Conservation (phyloP, 2,797 vertebrate genomes). For the Podargus strigoides region DNA sequence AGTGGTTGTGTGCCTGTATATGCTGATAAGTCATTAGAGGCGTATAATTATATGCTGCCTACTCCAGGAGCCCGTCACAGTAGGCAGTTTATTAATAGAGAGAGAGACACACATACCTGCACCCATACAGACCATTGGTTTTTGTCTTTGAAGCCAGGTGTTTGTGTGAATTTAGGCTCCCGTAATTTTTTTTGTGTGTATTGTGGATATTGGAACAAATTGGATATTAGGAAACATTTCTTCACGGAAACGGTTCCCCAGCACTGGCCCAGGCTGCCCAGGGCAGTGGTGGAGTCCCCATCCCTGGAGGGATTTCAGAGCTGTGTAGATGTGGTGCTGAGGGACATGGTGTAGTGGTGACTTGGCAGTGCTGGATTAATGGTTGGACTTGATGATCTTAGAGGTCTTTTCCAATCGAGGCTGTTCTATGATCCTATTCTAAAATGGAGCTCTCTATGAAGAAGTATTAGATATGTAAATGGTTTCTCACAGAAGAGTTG, state of each 20-base stretch:
- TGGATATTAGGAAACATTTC: too few species aligned
- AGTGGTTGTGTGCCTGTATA: background rate
- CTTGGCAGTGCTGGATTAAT: too few species aligned
- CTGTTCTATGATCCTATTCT: too few species aligned
- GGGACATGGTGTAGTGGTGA: too few species aligned
- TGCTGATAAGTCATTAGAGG: slow-evolving; percentile 6
- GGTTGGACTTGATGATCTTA: too few species aligned
- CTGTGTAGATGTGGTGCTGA: too few species aligned
- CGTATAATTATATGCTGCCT: background rate
- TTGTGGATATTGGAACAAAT: background rate
- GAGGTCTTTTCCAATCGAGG: too few species aligned
- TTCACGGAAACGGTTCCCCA: too few species aligned
- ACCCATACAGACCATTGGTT: background rate
- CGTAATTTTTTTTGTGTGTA: background rate
- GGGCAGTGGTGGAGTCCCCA: too few species aligned
- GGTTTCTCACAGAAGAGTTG: background rate
- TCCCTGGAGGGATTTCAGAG: too few species aligned
- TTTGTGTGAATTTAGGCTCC: background rate
- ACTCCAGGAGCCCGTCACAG: background rate
- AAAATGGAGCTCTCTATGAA: background rate
- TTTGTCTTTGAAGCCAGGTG: background rate
- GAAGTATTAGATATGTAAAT: background rate
- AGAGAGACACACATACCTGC: accelerated
- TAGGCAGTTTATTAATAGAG: background rate
- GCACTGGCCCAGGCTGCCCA: too few species aligned